Evolutionary conservation across 2,797 vertebrate genomes (phyloP), one percentile per base, ranked within the genome.

Genomic region (Falco columbarius): DNA sequence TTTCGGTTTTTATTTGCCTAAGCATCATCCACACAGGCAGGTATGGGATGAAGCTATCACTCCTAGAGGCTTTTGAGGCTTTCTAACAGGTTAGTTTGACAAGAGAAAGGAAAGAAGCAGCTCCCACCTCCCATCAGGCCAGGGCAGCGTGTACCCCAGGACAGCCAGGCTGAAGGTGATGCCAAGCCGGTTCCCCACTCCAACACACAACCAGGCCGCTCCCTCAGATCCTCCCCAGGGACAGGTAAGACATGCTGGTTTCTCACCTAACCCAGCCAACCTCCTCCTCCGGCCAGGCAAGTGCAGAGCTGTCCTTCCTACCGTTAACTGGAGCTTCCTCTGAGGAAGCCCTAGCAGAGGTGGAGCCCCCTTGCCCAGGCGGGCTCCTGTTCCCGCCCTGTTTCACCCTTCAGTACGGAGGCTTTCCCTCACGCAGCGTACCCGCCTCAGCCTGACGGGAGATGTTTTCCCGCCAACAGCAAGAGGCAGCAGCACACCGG

Each of bases 71-170:
- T 34, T 86, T 74, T 32, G 21, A 61, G 24, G n/a, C 21, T 34
- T 82, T 74, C 36, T 46, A 14, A 12, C 29, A 74, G 24, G 19
- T 42, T 32, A 47, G n/a, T 29, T 12, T 12, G 46, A 30, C 10
- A 38, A 20, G 23, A 34, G 22, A 79, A 32, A 63, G 42, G 44
- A 27, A 26, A 47, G 34, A 11, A 32, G 27, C n/a, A 63, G 47
- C 20, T 67, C 29, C n/a, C 13, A 10, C 10, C 49, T 30, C 14
- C 1, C 71, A 34, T 34, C 30, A 30, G 32, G 40, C 34, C 44
- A 34, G 7, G 10, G 54, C 65, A 61, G 54, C 0, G 1, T 51
- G 18, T n/a, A 40, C 9, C 14, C 21, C 40, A 22, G 1, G 4
- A 38, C 38, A 54, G 59, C 46, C 67, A 14, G 65, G 24, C 38